Evolutionary conservation across 2,797 vertebrate species (phyloP).

Genomic region (Liparis tanakae): DNA sequence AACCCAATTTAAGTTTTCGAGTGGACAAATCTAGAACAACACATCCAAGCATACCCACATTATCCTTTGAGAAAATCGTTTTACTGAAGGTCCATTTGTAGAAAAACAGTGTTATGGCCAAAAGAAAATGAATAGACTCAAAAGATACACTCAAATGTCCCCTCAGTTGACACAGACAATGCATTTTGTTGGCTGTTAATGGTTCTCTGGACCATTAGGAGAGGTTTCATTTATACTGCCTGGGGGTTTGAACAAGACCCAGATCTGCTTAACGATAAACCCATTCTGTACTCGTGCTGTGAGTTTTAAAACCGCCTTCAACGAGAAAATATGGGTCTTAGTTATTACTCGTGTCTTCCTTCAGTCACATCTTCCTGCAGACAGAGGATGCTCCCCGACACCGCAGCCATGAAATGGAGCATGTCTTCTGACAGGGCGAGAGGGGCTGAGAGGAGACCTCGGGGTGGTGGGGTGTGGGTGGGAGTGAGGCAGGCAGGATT

Average conservation of each 20-base stretch:
- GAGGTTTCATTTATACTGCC: slow-evolving; percentile 72
- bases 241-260: slow-evolving; percentile 66
- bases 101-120: slow-evolving; percentile 52
- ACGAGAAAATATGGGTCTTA: slow-evolving; percentile 62
- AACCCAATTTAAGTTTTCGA: slow-evolving; percentile 32
- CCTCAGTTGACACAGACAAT: slow-evolving; percentile 61
- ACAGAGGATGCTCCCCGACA: slow-evolving; percentile 29
- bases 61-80: slow-evolving; percentile 44
- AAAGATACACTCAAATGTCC: slow-evolving; percentile 53
- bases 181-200: slow-evolving; percentile 68
- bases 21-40: slow-evolving; percentile 29
- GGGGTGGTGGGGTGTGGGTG: slow-evolving; percentile 33
- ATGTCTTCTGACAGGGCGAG: slow-evolving; percentile 55
- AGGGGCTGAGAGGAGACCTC: slow-evolving; percentile 47
- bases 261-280: slow-evolving; percentile 70
- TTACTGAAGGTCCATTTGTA: slow-evolving; percentile 45
- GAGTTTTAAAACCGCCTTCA: slow-evolving; percentile 60
- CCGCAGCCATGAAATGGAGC: slow-evolving; percentile 57
- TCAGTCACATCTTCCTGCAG: slow-evolving; percentile 43
- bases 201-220: slow-evolving; percentile 70
- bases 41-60: slow-evolving; percentile 36
- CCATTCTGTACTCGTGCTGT: slow-evolving; percentile 65
- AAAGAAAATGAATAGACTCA: slow-evolving; percentile 62
- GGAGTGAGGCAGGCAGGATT: slow-evolving; percentile 41
- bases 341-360: slow-evolving; percentile 65